These are phyloP conservation scores for Epicauta chinensis DNA, from an alignment of 1,140 invertebrate species.

Conservation along the genomic window DNA sequence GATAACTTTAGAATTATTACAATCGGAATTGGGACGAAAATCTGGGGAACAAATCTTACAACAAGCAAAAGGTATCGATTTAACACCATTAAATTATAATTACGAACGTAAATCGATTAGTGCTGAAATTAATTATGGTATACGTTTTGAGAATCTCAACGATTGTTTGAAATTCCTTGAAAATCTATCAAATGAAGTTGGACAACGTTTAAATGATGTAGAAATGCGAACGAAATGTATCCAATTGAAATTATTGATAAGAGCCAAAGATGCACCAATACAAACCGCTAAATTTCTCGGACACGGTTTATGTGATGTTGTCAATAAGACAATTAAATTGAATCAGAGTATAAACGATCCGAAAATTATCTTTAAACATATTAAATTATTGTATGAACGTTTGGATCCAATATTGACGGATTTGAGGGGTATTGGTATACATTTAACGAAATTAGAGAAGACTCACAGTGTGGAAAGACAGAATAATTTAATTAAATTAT, in stretches of 20 bases:
- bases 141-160: constrained; percentile 72
- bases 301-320: constrained; percentile 83
- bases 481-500: too few species aligned
- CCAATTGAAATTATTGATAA: constrained; percentile 83
- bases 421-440: constrained; percentile 73
- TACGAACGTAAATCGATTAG: constrained; percentile 86
- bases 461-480: too few species aligned
- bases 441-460: constrained; percentile 63
- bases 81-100: constrained; percentile 59
- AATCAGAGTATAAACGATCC: constrained; percentile 59
- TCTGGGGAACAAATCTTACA: constrained; percentile 70
- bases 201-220: constrained; percentile 63
- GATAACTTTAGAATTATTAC: constrained; percentile 51
- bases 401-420: constrained; percentile 60
- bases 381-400: constrained; percentile 57
- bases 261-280: constrained; percentile 74
- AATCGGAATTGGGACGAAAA: constrained; percentile 79
- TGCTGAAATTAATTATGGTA: constrained; percentile 95
- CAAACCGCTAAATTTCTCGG: constrained; percentile 94
- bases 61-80: constrained; percentile 73
- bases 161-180: constrained; percentile 76
- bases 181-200: constrained; percentile 76
- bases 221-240: constrained; percentile 72
- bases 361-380: constrained; percentile 59
- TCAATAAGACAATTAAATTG: constrained; percentile 74